Percentiles rank a stretch among this genome's conserved stretches.
phyloP scores from a whole-genome alignment of 2,888 invertebrate species.

The Ferrisia virgata region DNA sequence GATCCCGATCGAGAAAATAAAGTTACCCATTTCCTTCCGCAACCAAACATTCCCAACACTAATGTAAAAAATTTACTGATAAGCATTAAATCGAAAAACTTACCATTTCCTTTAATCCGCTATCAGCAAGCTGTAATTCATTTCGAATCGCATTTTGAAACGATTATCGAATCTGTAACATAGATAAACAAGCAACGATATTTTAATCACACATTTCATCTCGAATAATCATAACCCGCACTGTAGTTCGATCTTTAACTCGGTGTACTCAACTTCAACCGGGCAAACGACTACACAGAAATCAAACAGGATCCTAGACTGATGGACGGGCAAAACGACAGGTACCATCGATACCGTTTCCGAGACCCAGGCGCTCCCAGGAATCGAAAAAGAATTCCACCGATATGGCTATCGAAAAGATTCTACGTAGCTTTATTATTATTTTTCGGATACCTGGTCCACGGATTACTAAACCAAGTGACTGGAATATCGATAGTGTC shows the following conservation, averaged over 20 bases:
- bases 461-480: neutral
- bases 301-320: too few species aligned
- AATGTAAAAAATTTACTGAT: too few species aligned
- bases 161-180: too few species aligned
- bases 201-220: neutral
- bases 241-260: too few species aligned
- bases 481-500: neutral
- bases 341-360: neutral
- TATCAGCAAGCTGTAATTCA: neutral
- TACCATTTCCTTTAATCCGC: neutral
- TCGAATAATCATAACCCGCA: too few species aligned
- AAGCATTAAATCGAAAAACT: too few species aligned
- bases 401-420: neutral
- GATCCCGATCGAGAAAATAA: too few species aligned
- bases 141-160: too few species aligned
- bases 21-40: too few species aligned
- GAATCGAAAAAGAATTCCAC: neutral
- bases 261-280: too few species aligned
- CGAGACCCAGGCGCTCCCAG: neutral
- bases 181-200: neutral
- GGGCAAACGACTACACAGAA: too few species aligned
- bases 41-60: too few species aligned
- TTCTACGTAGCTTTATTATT: neutral
- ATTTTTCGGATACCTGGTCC: neutral
- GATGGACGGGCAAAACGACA: neutral